Base-by-base conservation (phyloP, 2,888 invertebrate genomes). In the Capitulum mitella region DNA sequence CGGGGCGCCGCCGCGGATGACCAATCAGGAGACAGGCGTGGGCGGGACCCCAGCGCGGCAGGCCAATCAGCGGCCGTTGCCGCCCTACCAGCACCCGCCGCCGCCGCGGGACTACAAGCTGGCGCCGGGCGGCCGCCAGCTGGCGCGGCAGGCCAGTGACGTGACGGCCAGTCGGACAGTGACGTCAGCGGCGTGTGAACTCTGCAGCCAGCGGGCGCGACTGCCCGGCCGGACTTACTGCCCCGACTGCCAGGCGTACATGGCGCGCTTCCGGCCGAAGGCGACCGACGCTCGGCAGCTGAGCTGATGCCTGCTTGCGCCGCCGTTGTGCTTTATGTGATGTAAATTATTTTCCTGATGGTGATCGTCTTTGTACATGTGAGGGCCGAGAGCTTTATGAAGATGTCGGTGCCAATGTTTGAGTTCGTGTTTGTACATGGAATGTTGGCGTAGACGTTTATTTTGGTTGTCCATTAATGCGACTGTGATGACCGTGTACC, bases 201-300 rank as follows among this genome's bases (percentile, higher is more conserved):
- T 97, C 83, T 97, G 96, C 86, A 89, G 94, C 80, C 95, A 95
- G 85, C 93, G 94, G 84, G 89, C 91, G 81, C 91, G 94, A 32
- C 89, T 89, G 77, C 90, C 92, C 29, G 92, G 94, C 26, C 91
- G 92, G 54, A 89, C 91, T 83, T 96, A 95, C 85, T 97, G 96
- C 86, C 89, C 91, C 78, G 95, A 96, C 86, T 96, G 96, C 87
- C 94, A 95, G 85, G 95, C 93, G 87, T 97, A 96, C 85, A 92
- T 97, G 92, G 93, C 93, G 81, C 89, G 92, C 84, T 93, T 93
- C 86, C 91, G 92, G 84, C 92, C 91, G 74, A 89, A 89, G 34
- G 34, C 34, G 34, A 22, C 19, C 64, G 58, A 58, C 29, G 58
- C 29, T 29, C n/a, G 58, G 8, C 29, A 58, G 29, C 29, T 29